Percentiles rank a stretch among this genome's conserved stretches.
Conservation (phyloP, 2,113 vertebrate genomes). For the Sorex araneus region DNA sequence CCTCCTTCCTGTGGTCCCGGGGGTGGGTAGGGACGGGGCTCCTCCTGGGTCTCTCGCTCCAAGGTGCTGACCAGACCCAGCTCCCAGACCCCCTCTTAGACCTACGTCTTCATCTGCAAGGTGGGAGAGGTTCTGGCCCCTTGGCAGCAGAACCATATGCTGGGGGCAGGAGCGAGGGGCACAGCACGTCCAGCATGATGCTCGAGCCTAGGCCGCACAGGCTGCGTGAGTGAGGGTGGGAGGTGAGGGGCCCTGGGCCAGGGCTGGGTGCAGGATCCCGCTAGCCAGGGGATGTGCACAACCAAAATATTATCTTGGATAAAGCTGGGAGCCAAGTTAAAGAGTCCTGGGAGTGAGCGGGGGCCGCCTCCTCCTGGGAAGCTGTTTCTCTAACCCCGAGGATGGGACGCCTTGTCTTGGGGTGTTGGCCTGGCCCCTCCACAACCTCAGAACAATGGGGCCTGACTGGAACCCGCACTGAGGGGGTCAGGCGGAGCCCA, state of each 20-base stretch:
- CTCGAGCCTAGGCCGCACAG: not conserved
- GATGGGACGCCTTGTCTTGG: conserved; percentile 43
- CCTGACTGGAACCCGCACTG: not conserved
- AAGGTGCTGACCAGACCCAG: not conserved
- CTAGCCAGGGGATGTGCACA: conserved; percentile 56
- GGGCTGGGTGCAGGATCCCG: not conserved
- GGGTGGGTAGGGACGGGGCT: not conserved
- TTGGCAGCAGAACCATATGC: conserved; percentile 65
- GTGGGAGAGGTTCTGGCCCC: conserved; percentile 48
- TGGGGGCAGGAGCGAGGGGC: conserved; percentile 48
- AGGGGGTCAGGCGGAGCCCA: not conserved
- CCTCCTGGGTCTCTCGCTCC: conserved; percentile 29
- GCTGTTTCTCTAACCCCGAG: conserved; percentile 77
- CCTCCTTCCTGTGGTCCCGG: conserved; percentile 66
- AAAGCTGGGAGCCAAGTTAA: conserved; percentile 82
- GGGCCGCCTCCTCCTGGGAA: conserved; percentile 66
- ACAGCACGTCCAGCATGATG: conserved; percentile 33
- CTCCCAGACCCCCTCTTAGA: conserved; percentile 40
- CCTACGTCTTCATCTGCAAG: conserved; percentile 44
- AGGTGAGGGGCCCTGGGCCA: not conserved
- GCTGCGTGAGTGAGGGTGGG: not conserved
- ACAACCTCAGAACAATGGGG: not conserved
- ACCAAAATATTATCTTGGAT: conserved; percentile 79
- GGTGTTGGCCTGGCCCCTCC: conserved; percentile 43
- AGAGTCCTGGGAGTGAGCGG: conserved; percentile 63